Conservation (phyloP, 2,888 invertebrate genomes). For the Tricholauxania praeusta region DNA sequence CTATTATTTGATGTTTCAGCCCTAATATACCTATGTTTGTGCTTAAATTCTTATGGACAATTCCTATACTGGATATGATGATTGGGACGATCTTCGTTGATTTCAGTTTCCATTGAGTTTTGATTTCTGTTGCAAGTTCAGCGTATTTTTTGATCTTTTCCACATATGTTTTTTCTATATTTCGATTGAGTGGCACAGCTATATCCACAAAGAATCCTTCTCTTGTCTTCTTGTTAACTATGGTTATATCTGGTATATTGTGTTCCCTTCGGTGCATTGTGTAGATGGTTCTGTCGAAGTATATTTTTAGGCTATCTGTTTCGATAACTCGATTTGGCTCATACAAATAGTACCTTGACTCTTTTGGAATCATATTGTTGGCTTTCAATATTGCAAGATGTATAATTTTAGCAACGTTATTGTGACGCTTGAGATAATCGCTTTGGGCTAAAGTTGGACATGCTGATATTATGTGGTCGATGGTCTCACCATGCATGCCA, state of each 20-base stretch:
- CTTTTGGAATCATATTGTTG: background rate
- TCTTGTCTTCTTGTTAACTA: slow-evolving; percentile 23
- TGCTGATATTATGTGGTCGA: slow-evolving; percentile 9
- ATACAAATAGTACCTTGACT: slow-evolving; percentile 10
- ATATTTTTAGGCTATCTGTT: no score
- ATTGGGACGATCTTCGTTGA: slow-evolving; percentile 21
- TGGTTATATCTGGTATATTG: slow-evolving; percentile 34
- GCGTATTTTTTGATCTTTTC: slow-evolving; percentile 19
- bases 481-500: slow-evolving; percentile 8
- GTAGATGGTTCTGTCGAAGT: slow-evolving; percentile 25
- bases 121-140: slow-evolving; percentile 15
- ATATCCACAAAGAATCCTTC: slow-evolving; percentile 16
- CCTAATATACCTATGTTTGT: slow-evolving; percentile 12
- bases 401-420: background rate
- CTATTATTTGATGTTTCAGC: background rate
- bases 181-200: slow-evolving; percentile 19
- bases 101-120: slow-evolving; percentile 20
- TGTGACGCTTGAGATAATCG: background rate
- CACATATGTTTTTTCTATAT: slow-evolving; percentile 13
- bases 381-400: slow-evolving; percentile 7
- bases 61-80: slow-evolving; percentile 22
- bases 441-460: slow-evolving; percentile 3
- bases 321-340: slow-evolving; percentile 1
- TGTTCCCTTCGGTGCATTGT: slow-evolving; percentile 12
- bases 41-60: slow-evolving; percentile 1